phyloP scores from a whole-genome alignment of 2,888 invertebrate genomes.

The Hetaerina titia region DNA sequence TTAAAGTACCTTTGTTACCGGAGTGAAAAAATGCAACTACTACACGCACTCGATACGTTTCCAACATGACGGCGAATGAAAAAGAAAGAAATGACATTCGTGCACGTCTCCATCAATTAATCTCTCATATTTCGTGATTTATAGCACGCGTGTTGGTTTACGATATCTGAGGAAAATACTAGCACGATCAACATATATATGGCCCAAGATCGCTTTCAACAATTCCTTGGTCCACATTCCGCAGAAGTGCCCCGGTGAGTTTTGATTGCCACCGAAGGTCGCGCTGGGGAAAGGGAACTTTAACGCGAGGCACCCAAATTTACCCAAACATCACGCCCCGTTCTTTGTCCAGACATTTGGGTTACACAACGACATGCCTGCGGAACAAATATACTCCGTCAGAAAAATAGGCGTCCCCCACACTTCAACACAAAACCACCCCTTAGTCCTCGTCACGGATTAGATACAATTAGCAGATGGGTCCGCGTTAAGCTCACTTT shows the following conservation, averaged over 20 bases:
- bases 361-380: background rate
- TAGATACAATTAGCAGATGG: background rate
- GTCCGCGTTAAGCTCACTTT: background rate
- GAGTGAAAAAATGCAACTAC: background rate
- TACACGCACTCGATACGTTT: background rate
- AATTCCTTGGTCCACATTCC: conserved; percentile 36
- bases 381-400: background rate
- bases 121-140: background rate
- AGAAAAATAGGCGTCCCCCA: background rate
- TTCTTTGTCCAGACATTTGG: background rate
- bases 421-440: background rate
- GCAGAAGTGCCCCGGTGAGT: conserved; percentile 2
- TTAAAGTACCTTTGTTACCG: no score
- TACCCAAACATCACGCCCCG: background rate
- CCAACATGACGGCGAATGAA: background rate
- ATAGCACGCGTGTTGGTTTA: conserved; percentile 9
- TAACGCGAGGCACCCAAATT: background rate
- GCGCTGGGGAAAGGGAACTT: background rate
- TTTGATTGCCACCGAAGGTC: conserved; percentile 51
- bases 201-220: conserved; percentile 33
- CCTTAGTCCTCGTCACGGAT: background rate
- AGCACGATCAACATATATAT: background rate
- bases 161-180: background rate
- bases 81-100: background rate
- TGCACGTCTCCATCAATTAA: conserved; percentile 10